Evolutionary conservation across 2,113 vertebrate genomes (phyloP).

Genomic region (Galeopterus variegatus): DNA sequence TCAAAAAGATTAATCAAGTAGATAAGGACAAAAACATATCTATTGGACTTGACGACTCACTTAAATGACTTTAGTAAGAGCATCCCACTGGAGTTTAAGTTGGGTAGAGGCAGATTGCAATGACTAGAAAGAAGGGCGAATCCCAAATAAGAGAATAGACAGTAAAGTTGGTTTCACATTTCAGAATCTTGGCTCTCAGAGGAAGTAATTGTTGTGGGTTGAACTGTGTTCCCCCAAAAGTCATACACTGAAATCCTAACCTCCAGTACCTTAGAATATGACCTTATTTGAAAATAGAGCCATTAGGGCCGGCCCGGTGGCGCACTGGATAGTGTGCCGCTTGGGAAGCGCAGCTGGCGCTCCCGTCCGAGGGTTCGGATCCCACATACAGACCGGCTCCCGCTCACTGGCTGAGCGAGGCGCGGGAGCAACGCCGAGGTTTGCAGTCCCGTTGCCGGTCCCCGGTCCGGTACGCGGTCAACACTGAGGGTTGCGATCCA

Average conservation of each 20-base stretch:
- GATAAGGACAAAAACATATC: neutral
- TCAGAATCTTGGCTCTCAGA: neutral
- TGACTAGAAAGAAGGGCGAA: neutral
- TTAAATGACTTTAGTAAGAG: neutral
- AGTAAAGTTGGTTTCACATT: conserved; percentile 15
- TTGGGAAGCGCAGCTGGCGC: no score
- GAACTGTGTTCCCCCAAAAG: neutral
- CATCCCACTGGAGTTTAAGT: neutral
- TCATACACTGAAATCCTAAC: neutral
- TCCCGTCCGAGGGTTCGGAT: no score
- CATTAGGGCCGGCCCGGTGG: no score
- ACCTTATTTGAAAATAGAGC: neutral
- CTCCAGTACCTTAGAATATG: neutral
- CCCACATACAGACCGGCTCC: no score
- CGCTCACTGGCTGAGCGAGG: no score
- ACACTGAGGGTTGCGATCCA: no score
- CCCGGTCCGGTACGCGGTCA: no score
- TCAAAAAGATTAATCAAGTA: neutral
- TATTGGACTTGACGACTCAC: neutral
- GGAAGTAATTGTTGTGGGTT: neutral
- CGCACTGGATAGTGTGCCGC: no score
- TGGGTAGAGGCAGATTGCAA: neutral
- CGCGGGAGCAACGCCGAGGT: no score
- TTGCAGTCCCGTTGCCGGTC: no score
- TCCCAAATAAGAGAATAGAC: neutral